Evolutionary conservation across 1,140 invertebrate genomes (phyloP).

Genomic region (Tetramorium parvispinum): DNA sequence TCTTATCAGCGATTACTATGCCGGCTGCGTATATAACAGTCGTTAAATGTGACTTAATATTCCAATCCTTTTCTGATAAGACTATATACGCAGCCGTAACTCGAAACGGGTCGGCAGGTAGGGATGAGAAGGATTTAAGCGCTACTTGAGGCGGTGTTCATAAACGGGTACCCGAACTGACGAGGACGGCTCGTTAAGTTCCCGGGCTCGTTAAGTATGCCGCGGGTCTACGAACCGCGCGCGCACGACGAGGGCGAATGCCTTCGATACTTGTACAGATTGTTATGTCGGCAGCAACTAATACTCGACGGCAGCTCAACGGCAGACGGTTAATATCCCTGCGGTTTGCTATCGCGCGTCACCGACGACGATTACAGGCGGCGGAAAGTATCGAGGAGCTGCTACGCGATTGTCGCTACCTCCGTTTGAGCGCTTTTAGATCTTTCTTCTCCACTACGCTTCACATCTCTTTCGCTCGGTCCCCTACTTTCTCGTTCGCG

Average conservation of each 20-base stretch:
- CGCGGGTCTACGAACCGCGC: conserved; percentile 24
- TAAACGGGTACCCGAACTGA: conserved; percentile 63
- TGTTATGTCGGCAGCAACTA: conserved; percentile 59
- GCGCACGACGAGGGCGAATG: conserved; percentile 43
- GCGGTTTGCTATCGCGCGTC: conserved; percentile 33
- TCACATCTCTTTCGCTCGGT: neutral
- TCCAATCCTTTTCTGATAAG: conserved; percentile 57
- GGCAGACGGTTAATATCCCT: conserved; percentile 29
- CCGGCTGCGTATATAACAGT: neutral
- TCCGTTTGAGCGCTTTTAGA: neutral
- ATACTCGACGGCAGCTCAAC: conserved; percentile 48
- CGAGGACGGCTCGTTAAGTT: conserved; percentile 68
- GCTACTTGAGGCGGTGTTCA: conserved; percentile 51
- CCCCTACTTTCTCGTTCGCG: neutral
- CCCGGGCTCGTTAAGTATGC: conserved; percentile 58
- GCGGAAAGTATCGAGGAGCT: conserved; percentile 35
- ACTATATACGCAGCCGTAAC: conserved; percentile 24
- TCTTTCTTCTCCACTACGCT: neutral
- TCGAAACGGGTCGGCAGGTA: neutral
- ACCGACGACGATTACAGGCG: conserved; percentile 45
- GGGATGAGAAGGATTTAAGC: conserved; percentile 41
- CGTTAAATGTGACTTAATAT: conserved; percentile 40
- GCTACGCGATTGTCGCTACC: neutral
- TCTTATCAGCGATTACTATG: conserved; percentile 19
- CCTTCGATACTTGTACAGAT: conserved; percentile 70